Percentiles rank a stretch among this genome's conserved stretches.
phyloP scores from a whole-genome alignment of 2,113 vertebrate genomes.

The Spheniscus mendiculus region DNA sequence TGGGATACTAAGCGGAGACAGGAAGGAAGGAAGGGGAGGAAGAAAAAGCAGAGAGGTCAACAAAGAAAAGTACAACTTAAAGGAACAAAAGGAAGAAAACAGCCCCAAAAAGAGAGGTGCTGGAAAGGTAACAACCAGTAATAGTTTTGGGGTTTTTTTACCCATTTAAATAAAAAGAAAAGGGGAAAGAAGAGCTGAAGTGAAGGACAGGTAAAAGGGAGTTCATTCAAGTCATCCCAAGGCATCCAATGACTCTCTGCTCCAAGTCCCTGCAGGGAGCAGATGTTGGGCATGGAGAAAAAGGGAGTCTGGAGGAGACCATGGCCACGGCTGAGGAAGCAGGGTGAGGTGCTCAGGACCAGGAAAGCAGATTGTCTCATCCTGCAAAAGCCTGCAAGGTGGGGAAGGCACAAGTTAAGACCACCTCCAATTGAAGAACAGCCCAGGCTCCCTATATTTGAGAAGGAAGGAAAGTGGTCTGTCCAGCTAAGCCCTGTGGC shows the following conservation, averaged over 20 bases:
- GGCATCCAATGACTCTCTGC: background rate
- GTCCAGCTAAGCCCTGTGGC: background rate
- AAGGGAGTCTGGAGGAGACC: background rate
- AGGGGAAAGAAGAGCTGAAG: background rate
- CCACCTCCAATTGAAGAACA: background rate
- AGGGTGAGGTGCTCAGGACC: background rate
- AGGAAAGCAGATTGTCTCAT: background rate
- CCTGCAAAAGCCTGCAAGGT: background rate
- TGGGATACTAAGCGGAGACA: conserved; percentile 2
- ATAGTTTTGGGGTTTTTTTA: background rate
- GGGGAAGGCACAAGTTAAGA: background rate
- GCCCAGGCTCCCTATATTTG: background rate
- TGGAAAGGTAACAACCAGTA: background rate
- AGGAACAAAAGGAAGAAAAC: background rate
- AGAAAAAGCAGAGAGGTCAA: background rate
- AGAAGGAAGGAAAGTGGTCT: background rate
- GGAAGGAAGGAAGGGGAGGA: conserved; percentile 1
- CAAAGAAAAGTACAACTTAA: background rate
- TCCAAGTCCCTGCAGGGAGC: background rate
- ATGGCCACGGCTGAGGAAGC: background rate
- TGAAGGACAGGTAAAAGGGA: background rate
- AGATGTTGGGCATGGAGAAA: rapidly evolving
- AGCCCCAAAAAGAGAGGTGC: background rate
- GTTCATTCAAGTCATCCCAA: background rate
- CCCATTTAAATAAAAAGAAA: background rate